These are phyloP conservation scores for Tigriopus japonicus DNA, from an alignment of 1,140 invertebrate genomes.

Conservation along the genomic window DNA sequence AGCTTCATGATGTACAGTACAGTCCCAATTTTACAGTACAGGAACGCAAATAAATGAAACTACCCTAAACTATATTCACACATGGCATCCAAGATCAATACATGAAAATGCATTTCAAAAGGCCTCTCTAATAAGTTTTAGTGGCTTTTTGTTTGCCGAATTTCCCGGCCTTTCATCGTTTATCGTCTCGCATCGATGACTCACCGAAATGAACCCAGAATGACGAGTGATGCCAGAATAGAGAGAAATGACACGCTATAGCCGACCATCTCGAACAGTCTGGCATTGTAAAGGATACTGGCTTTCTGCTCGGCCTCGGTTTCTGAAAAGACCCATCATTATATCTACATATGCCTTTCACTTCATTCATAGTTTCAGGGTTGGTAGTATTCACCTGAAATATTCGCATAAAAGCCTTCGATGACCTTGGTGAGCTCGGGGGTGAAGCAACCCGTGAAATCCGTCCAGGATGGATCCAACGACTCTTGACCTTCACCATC, in stretches of 20 bases:
- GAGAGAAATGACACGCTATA: conserved; percentile 54
- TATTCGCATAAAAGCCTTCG: not conserved
- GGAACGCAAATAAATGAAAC: no score
- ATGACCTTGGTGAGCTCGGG: conserved; percentile 33
- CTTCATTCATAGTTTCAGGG: no score
- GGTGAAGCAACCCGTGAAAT: conserved; percentile 64
- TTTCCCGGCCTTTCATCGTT: no score
- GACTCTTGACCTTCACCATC: not conserved
- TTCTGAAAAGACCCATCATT: conserved; percentile 10
- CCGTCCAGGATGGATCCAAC: conserved; percentile 40
- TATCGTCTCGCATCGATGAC: conserved; percentile 8
- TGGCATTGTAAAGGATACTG: conserved; percentile 47
- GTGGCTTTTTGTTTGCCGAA: no score
- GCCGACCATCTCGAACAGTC: conserved; percentile 60
- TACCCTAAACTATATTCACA: no score
- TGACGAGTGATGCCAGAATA: conserved; percentile 48
- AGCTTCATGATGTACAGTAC: no score
- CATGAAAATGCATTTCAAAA: no score
- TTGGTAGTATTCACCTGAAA: not conserved
- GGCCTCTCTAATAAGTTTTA: no score
- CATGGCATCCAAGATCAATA: no score
- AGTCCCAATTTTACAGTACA: no score
- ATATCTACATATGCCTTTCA: no score
- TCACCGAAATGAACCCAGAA: conserved; percentile 63
- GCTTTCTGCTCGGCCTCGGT: conserved; percentile 32